phyloP scores from a whole-genome alignment of 2,888 invertebrate genomes.

The Drosophila nigritarsus region DNA sequence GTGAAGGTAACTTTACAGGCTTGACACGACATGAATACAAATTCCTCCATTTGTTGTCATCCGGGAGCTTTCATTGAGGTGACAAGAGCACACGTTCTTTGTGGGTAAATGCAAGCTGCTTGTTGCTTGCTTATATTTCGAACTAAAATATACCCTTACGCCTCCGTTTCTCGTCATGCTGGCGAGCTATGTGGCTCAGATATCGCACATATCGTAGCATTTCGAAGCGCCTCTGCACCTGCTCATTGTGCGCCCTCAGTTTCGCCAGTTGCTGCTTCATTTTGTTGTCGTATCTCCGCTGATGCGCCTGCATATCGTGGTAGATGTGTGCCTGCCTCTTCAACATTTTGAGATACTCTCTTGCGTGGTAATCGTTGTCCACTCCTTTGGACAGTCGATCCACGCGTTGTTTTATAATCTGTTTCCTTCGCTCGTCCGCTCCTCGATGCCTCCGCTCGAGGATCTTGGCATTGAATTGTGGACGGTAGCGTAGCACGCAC shows the following conservation, averaged over 20 bases:
- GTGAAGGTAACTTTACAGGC: conserved; percentile 22
- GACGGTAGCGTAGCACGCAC: conserved; percentile 8
- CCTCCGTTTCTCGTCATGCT: conserved; percentile 31
- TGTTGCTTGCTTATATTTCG: not conserved
- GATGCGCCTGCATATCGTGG: conserved; percentile 37
- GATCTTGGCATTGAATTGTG: not conserved
- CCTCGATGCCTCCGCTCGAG: conserved; percentile 10
- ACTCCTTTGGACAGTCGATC: not conserved
- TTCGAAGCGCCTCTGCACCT: conserved; percentile 13
- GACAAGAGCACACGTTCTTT: conserved; percentile 14
- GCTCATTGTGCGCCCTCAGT: conserved; percentile 30
- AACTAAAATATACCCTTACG: conserved; percentile 40
- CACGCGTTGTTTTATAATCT: not conserved
- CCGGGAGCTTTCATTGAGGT: conserved; percentile 4
- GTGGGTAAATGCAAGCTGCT: conserved; percentile 15
- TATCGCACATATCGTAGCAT: conserved; percentile 29
- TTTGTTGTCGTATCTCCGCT: not conserved
- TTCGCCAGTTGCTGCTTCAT: conserved; percentile 1
- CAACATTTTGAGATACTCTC: not conserved
- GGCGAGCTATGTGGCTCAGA: conserved; percentile 19
- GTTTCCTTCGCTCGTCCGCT: conserved; percentile 4
- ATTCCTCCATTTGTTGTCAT: conserved; percentile 1
- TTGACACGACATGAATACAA: conserved; percentile 39
- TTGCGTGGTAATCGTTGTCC: not conserved
- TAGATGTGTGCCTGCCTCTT: not conserved